These are phyloP conservation scores for Deilephila elpenor DNA, from an alignment of 2,888 invertebrate species.

Conservation along the genomic window DNA sequence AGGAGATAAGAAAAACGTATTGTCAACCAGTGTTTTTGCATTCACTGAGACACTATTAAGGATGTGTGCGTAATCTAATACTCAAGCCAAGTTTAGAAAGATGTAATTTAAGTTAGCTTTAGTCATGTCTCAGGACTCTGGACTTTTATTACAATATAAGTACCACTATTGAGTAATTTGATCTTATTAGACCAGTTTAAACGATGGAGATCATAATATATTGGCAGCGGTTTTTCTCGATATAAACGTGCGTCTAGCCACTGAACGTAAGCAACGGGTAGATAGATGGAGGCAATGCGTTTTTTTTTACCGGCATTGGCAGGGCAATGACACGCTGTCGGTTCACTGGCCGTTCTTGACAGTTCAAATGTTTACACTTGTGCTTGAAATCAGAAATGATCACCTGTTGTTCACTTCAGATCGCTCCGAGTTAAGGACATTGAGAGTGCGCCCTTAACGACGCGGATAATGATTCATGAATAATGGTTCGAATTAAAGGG, in stretches of 20 bases:
- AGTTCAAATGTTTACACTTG: constrained; percentile 82
- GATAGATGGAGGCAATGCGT: constrained; percentile 75
- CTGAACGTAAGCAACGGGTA: constrained; percentile 61
- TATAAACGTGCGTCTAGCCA: constrained; percentile 60
- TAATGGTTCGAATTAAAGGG: neutral
- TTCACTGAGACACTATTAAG: neutral
- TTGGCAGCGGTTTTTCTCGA: constrained; percentile 53
- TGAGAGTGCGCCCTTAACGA: neutral
- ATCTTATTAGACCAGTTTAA: neutral
- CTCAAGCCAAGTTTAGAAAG: neutral
- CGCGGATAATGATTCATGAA: too few relatives aligned
- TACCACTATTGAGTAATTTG: neutral
- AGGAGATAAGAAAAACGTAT: neutral
- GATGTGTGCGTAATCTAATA: neutral
- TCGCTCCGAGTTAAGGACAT: constrained; percentile 30
- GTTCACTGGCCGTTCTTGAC: constrained; percentile 84
- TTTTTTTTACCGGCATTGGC: constrained; percentile 81
- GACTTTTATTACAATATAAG: neutral
- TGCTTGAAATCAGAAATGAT: constrained; percentile 72
- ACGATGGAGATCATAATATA: constrained; percentile 28
- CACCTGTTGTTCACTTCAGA: constrained; percentile 63
- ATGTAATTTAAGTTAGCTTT: neutral
- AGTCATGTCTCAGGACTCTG: too few relatives aligned
- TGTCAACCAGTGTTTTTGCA: neutral
- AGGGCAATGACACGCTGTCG: constrained; percentile 80